These are phyloP conservation scores for Apamea anceps DNA, from an alignment of 2,888 invertebrate genomes.

Conservation along the genomic window DNA sequence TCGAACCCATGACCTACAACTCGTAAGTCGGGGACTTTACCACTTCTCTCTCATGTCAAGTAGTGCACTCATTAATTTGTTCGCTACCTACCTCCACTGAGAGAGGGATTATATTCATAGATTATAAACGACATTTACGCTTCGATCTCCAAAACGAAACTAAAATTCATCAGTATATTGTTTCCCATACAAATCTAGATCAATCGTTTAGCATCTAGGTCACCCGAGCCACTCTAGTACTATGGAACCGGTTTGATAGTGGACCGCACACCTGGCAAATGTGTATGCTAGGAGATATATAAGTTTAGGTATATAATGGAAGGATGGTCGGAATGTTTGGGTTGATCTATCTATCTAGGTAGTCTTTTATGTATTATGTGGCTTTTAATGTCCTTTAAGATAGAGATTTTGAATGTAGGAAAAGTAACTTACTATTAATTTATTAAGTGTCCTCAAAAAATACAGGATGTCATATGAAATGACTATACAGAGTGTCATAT, in stretches of 20 bases:
- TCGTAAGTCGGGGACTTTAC: too few species aligned
- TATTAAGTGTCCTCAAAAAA: not conserved
- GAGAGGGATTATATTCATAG: too few species aligned
- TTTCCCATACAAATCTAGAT: constrained; percentile 39
- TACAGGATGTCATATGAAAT: not conserved
- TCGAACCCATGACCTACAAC: too few species aligned
- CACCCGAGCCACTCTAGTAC: constrained; percentile 25
- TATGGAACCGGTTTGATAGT: constrained; percentile 36
- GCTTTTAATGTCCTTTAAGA: not conserved
- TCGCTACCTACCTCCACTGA: not conserved
- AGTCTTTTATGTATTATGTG: not conserved
- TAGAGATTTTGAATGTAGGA: not conserved
- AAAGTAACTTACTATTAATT: not conserved
- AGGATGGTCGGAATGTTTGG: not conserved
- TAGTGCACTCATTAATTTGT: too few species aligned
- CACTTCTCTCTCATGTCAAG: too few species aligned
- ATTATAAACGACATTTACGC: too few species aligned
- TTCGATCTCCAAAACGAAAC: too few species aligned
- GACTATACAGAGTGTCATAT: not conserved
- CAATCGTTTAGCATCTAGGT: constrained; percentile 41
- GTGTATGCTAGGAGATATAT: constrained; percentile 5
- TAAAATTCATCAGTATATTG: constrained; percentile 2
- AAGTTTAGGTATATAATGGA: not conserved
- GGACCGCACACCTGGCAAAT: constrained; percentile 39
- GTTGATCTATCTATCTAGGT: not conserved